A percentile compares a stretch with the other conserved stretches of the same genome.
These are phyloP conservation scores for Muscicapa comitata DNA, from an alignment of 2,797 vertebrate genomes.

Conservation along the genomic window DNA sequence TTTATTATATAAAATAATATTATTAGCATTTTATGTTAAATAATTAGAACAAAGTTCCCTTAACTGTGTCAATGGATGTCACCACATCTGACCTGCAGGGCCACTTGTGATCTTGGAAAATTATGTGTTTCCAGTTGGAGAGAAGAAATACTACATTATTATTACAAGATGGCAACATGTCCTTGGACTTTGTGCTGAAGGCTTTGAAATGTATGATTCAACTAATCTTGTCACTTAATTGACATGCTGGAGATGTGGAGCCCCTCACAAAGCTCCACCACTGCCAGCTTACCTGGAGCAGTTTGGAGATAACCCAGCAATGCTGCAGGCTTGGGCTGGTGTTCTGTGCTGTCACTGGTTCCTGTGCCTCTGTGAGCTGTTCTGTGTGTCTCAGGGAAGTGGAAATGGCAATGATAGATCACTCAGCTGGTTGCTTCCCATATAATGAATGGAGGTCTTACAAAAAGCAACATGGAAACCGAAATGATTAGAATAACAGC, in stretches of 20 bases:
- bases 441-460: not conserved
- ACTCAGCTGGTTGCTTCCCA: not conserved
- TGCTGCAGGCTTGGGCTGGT: not conserved
- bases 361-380: accelerated
- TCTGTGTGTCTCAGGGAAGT: not conserved
- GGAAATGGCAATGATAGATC: not conserved
- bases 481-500: not conserved
- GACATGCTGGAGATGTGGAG: not conserved
- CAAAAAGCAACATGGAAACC: not conserved
- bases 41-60: not conserved
- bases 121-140: not conserved
- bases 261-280: not conserved
- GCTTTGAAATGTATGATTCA: not conserved
- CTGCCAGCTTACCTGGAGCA: not conserved
- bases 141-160: not conserved
- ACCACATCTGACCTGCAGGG: not conserved
- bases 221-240: not conserved
- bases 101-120: not conserved
- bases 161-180: not conserved
- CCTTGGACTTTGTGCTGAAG: not conserved
- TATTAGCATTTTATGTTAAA: not conserved
- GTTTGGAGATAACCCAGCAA: not conserved
- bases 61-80: not conserved
- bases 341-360: not conserved
- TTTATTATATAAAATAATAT: not conserved